phyloP scores from a whole-genome alignment of 2,113 vertebrate genomes.

The Daphoenositta chrysoptera region DNA sequence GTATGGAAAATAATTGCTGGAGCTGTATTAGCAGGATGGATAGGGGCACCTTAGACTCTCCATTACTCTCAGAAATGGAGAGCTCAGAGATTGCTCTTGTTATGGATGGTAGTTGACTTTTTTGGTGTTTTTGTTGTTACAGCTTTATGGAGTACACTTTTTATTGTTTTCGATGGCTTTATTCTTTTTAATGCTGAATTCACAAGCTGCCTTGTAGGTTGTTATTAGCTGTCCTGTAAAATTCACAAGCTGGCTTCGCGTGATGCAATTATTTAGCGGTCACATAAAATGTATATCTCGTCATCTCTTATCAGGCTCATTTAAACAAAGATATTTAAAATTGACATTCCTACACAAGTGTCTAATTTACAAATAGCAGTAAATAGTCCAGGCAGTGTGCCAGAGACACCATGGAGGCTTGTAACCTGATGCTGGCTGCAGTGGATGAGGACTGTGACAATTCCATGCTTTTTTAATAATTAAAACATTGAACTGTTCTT shows the following conservation, averaged over 20 bases:
- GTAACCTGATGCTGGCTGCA: conserved; percentile 56
- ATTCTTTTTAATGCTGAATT: conserved; percentile 48
- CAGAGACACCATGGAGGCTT: conserved; percentile 56
- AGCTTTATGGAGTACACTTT: conserved; percentile 36
- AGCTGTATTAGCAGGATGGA: conserved; percentile 25
- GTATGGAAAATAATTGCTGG: conserved; percentile 25
- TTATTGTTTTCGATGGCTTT: conserved; percentile 41
- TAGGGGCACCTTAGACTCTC: neutral
- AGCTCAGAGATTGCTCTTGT: neutral
- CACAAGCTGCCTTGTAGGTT: neutral
- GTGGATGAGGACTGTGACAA: conserved; percentile 27
- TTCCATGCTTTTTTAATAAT: conserved; percentile 54
- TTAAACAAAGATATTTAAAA: conserved; percentile 69
- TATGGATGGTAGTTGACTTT: neutral
- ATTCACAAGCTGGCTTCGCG: conserved; percentile 32
- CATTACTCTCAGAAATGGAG: neutral
- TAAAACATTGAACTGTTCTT: conserved; percentile 13
- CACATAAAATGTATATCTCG: conserved; percentile 69
- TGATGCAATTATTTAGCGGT: conserved; percentile 60
- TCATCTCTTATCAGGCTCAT: conserved; percentile 70
- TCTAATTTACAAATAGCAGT: conserved; percentile 74
- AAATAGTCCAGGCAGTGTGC: conserved; percentile 60
- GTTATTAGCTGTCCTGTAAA: conserved; percentile 58
- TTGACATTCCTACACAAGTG: conserved; percentile 62
- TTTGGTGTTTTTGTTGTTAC: conserved; percentile 13